Base-by-base conservation (phyloP, 2,113 vertebrate genomes). In the Trichomycterus rosablanca region DNA sequence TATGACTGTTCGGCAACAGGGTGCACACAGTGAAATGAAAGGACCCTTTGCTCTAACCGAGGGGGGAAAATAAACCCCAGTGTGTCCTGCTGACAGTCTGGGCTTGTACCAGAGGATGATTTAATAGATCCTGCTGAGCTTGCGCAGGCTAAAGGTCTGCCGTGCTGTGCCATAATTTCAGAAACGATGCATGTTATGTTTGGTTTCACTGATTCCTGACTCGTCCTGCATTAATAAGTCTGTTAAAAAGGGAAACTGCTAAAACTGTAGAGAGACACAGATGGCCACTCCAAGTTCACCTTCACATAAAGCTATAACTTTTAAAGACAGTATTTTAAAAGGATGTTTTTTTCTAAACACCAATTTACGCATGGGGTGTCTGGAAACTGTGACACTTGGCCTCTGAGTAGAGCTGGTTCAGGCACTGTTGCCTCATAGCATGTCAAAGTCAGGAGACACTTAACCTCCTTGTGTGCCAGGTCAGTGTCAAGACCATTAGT, bases 1-100 rank as follows among this genome's bases (percentile, higher is more conserved):
- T 44, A 58, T 59, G 59, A 40, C 55, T 53, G 20, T 48, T 51
- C 45, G 52, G 50, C 44, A 55, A 26, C 18, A 24, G 52, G 58
- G 49, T 67, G 64, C n/a, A 37, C 32, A 57, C 26, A n/a, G 12
- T 42, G 32, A 30, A 52, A 44, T 20, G 19, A 16, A 14, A 26
- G 34, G 19, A 48, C 1, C 19, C 26, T 7, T 9, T 12, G 16
- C 49, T 54, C 22, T 65, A 53, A 18, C 56, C 24, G 50, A 39
- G 56, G 26, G 44, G 5, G 8, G n/a, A n/a, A 18, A 16, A 32
- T 15, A 45, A 22, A 22, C 12, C 15, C 28, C 2, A 12, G 18
- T 34, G 18, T 34, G 56, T 32, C 7, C 11, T 26, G 46, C 24
- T 49, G 11, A 34, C 35, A 24, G 15, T 40, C 37, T 39, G 20